Evolutionary conservation across 1,140 invertebrate genomes (phyloP), one percentile per base, ranked within the genome.

Genomic region (Achatina immaculata): DNA sequence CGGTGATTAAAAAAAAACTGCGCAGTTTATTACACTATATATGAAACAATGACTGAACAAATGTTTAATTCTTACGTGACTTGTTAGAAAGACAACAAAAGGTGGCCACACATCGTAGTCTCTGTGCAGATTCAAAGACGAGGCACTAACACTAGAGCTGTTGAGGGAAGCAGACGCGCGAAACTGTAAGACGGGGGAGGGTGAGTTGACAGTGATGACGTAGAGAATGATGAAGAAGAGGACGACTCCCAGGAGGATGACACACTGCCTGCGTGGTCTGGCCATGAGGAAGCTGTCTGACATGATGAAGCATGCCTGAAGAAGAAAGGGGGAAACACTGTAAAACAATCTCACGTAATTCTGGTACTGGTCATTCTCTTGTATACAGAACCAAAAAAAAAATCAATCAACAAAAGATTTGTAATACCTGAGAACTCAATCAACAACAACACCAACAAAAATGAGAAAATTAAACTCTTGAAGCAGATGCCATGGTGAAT

Each of bases 1-100:
- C n/a, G n/a, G n/a, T n/a, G n/a, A n/a, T n/a, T n/a, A n/a, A n/a
- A n/a, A n/a, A n/a, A n/a, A n/a, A n/a, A n/a, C n/a, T n/a, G n/a
- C n/a, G n/a, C n/a, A n/a, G n/a, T n/a, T n/a, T n/a, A n/a, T n/a
- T n/a, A n/a, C n/a, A n/a, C n/a, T n/a, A n/a, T n/a, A n/a, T n/a
- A n/a, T n/a, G n/a, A n/a, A n/a, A n/a, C n/a, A n/a, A n/a, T n/a
- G n/a, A n/a, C n/a, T n/a, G n/a, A n/a, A n/a, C n/a, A n/a, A n/a
- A n/a, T n/a, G n/a, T n/a, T n/a, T n/a, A n/a, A n/a, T n/a, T 16
- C 71, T 45, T 73, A 73, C 71, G 36, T 73, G 71, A 48, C 42
- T 45, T 43, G 31, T 45, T 6, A 73, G 9, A n/a, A 48, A 24
- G 42, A 73, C 28, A 21, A 7, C 16, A 73, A 73, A 73, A 11